Percentiles rank a stretch among this genome's conserved stretches.
Conservation (phyloP, 2,797 vertebrate genomes). For the Cyprinodon diabolis region DNA sequence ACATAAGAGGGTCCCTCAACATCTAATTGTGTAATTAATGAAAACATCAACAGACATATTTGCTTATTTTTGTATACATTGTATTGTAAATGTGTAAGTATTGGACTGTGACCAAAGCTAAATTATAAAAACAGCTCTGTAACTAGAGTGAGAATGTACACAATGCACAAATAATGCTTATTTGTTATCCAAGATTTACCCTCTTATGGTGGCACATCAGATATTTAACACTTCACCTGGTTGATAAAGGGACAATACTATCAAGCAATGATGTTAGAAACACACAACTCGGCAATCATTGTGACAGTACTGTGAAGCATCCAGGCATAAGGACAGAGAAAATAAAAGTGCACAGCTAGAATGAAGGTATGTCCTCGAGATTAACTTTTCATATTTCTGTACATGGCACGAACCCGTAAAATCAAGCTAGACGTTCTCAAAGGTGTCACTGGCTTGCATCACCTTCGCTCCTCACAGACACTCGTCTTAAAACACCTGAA, state of each 20-base stretch:
- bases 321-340: conserved; percentile 31
- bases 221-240: conserved; percentile 41
- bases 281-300: conserved; percentile 30
- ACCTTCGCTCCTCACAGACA: conserved; percentile 44
- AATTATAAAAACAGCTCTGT: conserved; percentile 39
- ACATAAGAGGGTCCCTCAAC: conserved; percentile 52
- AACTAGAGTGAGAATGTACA: conserved; percentile 37
- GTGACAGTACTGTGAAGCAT: conserved; percentile 35
- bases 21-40: conserved; percentile 37
- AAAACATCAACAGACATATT: conserved; percentile 35
- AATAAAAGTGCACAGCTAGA: conserved; percentile 28
- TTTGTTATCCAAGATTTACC: conserved; percentile 20
- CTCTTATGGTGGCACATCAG: conserved; percentile 32
- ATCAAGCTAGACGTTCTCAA: conserved; percentile 49
- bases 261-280: conserved; percentile 8
- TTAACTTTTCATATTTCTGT: conserved; percentile 48
- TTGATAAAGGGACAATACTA: conserved; percentile 15
- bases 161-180: conserved; percentile 20
- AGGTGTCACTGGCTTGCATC: conserved; percentile 47
- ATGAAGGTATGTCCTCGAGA: conserved; percentile 28
- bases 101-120: conserved; percentile 21
- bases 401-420: conserved; percentile 69
- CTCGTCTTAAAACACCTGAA: conserved; percentile 55
- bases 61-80: conserved; percentile 54
- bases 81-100: conserved; percentile 29